Conservation (phyloP, 2,113 vertebrate species). For the Sceloporus undulatus region DNA sequence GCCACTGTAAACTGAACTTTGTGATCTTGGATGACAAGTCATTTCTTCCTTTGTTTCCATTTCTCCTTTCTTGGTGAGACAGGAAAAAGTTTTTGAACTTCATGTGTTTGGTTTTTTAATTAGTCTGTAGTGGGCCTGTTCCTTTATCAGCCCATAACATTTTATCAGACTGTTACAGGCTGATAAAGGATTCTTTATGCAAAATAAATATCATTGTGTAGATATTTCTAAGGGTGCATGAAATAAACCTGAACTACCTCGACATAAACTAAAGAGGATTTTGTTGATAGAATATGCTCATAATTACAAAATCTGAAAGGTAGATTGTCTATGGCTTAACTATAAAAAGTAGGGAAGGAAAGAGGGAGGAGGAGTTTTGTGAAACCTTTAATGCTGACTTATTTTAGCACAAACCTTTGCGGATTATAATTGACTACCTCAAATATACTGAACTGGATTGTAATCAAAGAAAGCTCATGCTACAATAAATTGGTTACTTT, state of each 20-base stretch:
- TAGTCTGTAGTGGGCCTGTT: not conserved
- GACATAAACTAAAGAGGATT: not conserved
- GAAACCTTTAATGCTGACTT: no score
- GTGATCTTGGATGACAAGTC: not conserved
- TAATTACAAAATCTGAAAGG: not conserved
- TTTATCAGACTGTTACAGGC: not conserved
- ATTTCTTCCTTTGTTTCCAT: not conserved
- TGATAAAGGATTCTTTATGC: not conserved
- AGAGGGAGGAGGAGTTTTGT: no score
- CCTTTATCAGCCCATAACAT: no score
- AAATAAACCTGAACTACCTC: not conserved
- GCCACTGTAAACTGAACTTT: not conserved
- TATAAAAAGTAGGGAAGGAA: not conserved
- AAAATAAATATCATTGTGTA: no score
- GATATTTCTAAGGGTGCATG: not conserved
- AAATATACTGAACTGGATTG: no score
- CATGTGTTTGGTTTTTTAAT: not conserved
- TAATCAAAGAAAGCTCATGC: no score
- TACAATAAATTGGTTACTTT: no score
- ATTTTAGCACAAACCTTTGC: no score
- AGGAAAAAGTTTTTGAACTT: not conserved
- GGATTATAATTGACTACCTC: no score
- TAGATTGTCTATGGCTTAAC: not conserved
- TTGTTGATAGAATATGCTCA: not conserved
- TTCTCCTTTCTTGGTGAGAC: not conserved